These are phyloP conservation scores for Andrena chrysosceles DNA, from an alignment of 2,888 invertebrate genomes.

Conservation along the genomic window DNA sequence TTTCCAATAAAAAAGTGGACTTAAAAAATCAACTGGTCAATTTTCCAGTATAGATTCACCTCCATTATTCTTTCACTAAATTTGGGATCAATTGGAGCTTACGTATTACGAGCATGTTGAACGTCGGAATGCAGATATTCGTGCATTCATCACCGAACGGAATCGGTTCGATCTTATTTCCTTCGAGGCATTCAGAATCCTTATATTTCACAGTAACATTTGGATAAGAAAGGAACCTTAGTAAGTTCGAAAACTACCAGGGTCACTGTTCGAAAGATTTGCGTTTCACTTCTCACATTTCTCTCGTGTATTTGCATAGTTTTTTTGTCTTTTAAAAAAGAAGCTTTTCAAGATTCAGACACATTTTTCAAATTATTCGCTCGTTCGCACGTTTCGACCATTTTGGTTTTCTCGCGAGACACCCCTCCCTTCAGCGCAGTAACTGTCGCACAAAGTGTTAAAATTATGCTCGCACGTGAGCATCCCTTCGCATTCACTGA, in stretches of 20 bases:
- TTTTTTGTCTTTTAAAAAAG: slow-evolving; percentile 17
- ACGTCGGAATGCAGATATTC: slow-evolving; percentile 11
- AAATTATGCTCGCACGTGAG: slow-evolving; percentile 56
- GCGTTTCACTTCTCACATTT: slow-evolving; percentile 36
- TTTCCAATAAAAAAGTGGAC: not conserved
- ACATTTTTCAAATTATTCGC: slow-evolving; percentile 58
- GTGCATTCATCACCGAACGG: not conserved
- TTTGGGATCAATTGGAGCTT: not conserved
- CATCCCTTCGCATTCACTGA: slow-evolving; percentile 29
- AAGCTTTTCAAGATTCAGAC: slow-evolving; percentile 38
- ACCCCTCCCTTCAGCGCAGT: slow-evolving; percentile 22
- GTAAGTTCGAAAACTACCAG: slow-evolving; percentile 59
- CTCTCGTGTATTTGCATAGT: slow-evolving; percentile 34
- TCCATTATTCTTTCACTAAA: not conserved
- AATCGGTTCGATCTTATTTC: slow-evolving; percentile 20
- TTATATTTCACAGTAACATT: slow-evolving; percentile 48
- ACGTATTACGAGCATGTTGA: slow-evolving; percentile 13
- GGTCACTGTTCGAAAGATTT: slow-evolving; percentile 46
- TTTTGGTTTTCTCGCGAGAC: slow-evolving; percentile 7
- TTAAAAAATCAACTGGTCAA: too few relatives aligned
- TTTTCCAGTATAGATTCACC: not conserved
- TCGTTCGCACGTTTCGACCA: slow-evolving; percentile 37
- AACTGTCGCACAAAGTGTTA: slow-evolving; percentile 36
- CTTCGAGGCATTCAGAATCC: not conserved
- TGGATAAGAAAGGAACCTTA: slow-evolving; percentile 45